These are phyloP conservation scores for Echiichthys vipera DNA, from an alignment of 2,797 vertebrate species.

Conservation along the genomic window DNA sequence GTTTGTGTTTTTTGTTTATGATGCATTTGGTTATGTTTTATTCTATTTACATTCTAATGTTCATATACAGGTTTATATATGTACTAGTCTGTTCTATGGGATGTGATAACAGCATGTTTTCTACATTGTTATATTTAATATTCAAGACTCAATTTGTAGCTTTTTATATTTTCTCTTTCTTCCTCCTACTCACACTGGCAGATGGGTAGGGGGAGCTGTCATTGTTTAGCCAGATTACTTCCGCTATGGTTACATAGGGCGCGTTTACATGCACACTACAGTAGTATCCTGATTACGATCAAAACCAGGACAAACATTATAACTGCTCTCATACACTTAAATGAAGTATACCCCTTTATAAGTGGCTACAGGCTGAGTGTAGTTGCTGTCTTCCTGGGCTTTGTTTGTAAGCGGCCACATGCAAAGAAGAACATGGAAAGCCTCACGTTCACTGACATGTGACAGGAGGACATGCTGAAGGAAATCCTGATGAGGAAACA, in stretches of 20 bases:
- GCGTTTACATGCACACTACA: neutral
- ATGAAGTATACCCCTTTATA: conserved; percentile 27
- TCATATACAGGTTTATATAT: neutral
- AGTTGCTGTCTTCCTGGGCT: conserved; percentile 29
- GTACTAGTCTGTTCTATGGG: conserved; percentile 37
- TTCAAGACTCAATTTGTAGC: conserved; percentile 63
- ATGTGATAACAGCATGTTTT: conserved; percentile 43
- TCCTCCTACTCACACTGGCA: conserved; percentile 72
- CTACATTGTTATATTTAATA: conserved; percentile 55
- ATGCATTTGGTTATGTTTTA: neutral
- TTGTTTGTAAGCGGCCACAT: conserved; percentile 44
- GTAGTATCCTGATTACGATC: neutral
- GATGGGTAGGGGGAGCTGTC: conserved; percentile 71
- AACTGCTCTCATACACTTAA: conserved; percentile 29
- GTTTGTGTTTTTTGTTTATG: neutral
- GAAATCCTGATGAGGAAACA: neutral
- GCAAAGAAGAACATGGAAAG: conserved; percentile 27
- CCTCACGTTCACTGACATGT: conserved; percentile 36
- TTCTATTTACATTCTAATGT: neutral
- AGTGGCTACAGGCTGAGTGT: conserved; percentile 11
- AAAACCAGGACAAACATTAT: neutral
- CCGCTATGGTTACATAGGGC: conserved; percentile 22
- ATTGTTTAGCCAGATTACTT: conserved; percentile 68
- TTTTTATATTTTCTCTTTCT: conserved; percentile 61
- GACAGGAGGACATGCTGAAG: neutral